A percentile compares a stretch with the other conserved stretches of the same genome.
These are phyloP conservation scores for Drosophila elegans DNA, from an alignment of 1,140 invertebrate genomes.

Conservation along the genomic window DNA sequence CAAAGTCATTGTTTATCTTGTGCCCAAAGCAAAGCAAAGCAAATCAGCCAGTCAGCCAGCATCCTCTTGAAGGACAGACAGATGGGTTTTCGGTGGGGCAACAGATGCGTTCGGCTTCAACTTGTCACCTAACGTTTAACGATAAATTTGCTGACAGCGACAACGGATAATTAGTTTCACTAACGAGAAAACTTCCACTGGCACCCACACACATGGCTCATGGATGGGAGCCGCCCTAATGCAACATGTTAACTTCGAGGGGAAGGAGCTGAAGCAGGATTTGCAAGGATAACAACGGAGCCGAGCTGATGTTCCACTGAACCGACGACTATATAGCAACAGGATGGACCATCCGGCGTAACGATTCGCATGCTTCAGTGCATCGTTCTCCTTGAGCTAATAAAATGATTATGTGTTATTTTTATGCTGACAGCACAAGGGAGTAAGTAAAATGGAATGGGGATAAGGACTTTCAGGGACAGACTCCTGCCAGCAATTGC, in stretches of 20 bases:
- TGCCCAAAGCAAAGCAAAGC: slow-evolving; percentile 6
- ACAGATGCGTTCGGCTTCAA: slow-evolving; percentile 54
- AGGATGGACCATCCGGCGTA: slow-evolving; percentile 70
- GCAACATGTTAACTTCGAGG: slow-evolving; percentile 75
- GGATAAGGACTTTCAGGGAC: slow-evolving; percentile 25
- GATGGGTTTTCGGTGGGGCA: slow-evolving; percentile 16
- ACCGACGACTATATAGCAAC: slow-evolving; percentile 50
- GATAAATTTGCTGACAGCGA: slow-evolving; percentile 82
- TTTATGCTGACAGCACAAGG: slow-evolving; percentile 60
- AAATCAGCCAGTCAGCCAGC: slow-evolving; percentile 32
- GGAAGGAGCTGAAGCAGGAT: slow-evolving; percentile 38
- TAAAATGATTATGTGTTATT: slow-evolving; percentile 82
- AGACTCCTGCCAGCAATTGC: slow-evolving; percentile 56
- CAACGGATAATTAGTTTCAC: slow-evolving; percentile 83
- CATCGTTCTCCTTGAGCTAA: slow-evolving; percentile 66
- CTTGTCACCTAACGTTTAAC: slow-evolving; percentile 80
- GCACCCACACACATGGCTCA: slow-evolving; percentile 46
- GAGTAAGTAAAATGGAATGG: not conserved
- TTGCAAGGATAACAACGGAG: slow-evolving; percentile 25
- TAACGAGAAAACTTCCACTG: slow-evolving; percentile 81
- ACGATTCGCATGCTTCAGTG: slow-evolving; percentile 64
- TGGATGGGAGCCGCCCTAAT: slow-evolving; percentile 61
- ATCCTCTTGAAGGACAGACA: slow-evolving; percentile 36
- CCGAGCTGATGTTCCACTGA: slow-evolving; percentile 4
- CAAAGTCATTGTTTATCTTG: slow-evolving; percentile 46